phyloP scores from a whole-genome alignment of 1,140 invertebrate species.

The Meloidogyne floridensis region DNA sequence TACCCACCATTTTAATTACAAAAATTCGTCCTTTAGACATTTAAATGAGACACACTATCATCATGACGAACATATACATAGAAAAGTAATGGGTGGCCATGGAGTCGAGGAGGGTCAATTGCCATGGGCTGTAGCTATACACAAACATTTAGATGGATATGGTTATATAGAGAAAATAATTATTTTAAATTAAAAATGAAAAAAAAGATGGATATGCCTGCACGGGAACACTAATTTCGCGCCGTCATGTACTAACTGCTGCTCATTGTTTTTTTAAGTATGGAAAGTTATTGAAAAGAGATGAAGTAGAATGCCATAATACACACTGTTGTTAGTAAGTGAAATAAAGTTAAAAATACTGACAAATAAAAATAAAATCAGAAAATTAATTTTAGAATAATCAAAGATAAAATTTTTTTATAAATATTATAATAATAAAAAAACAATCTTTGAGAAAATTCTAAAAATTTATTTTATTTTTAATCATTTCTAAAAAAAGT shows the following conservation, averaged over 20 bases:
- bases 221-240: slow-evolving; percentile 3
- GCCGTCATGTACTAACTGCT: slow-evolving; percentile 14
- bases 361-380: too few relatives aligned
- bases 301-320: neutral
- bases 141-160: slow-evolving; percentile 5
- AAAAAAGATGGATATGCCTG: neutral
- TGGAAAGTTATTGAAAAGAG: neutral
- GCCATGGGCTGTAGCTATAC: slow-evolving; percentile 15
- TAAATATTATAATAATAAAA: too few relatives aligned
- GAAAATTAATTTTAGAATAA: too few relatives aligned
- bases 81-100: slow-evolving; percentile 13
- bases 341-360: neutral
- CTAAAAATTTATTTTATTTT: too few relatives aligned
- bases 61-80: neutral
- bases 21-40: neutral
- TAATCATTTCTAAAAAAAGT: neutral
- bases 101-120: slow-evolving; percentile 13
- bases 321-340: neutral
- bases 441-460: too few relatives aligned
- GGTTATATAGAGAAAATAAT: neutral
- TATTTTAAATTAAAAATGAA: neutral
- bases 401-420: too few relatives aligned
- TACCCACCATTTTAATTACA: neutral
- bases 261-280: slow-evolving; percentile 22
- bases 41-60: neutral